Conservation (phyloP, 2,888 invertebrate species). For the Amblyjoppa proteus region DNA sequence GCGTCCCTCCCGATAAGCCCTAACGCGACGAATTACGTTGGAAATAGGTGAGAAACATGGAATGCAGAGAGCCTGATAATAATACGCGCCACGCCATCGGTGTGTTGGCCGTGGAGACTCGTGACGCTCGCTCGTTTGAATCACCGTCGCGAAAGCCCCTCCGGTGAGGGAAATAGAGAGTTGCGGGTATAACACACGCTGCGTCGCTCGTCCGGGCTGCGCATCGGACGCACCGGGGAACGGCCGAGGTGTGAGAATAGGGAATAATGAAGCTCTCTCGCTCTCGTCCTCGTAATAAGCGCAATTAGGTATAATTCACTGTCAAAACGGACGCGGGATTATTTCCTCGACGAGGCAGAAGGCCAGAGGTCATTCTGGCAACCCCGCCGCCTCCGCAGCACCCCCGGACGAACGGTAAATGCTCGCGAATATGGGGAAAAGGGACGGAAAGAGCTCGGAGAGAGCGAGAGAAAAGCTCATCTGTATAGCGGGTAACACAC, state of each 20-base stretch:
- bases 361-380: conserved; percentile 29
- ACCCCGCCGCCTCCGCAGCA: not conserved
- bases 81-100: conserved; percentile 6
- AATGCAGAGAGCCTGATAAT: conserved; percentile 50
- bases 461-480: conserved; percentile 55
- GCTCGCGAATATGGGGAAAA: conserved; percentile 11
- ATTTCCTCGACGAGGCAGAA: conserved; percentile 73
- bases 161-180: conserved; percentile 8
- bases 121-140: conserved; percentile 40
- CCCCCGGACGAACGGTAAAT: conserved; percentile 14
- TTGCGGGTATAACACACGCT: conserved; percentile 27
- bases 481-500: conserved; percentile 27
- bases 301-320: conserved; percentile 81
- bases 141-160: conserved; percentile 21
- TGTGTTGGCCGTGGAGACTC: conserved; percentile 6
- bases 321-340: conserved; percentile 78
- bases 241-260: conserved; percentile 70
- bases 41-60: conserved; percentile 26
- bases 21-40: conserved; percentile 30
- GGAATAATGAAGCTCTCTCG: conserved; percentile 78
- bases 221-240: conserved; percentile 10
- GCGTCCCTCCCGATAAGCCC: conserved; percentile 1
- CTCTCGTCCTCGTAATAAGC: conserved; percentile 76
- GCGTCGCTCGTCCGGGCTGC: conserved; percentile 24
- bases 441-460: conserved; percentile 19